These are phyloP conservation scores for Atrichornis clamosus DNA, from an alignment of 2,113 vertebrate species.

Conservation along the genomic window DNA sequence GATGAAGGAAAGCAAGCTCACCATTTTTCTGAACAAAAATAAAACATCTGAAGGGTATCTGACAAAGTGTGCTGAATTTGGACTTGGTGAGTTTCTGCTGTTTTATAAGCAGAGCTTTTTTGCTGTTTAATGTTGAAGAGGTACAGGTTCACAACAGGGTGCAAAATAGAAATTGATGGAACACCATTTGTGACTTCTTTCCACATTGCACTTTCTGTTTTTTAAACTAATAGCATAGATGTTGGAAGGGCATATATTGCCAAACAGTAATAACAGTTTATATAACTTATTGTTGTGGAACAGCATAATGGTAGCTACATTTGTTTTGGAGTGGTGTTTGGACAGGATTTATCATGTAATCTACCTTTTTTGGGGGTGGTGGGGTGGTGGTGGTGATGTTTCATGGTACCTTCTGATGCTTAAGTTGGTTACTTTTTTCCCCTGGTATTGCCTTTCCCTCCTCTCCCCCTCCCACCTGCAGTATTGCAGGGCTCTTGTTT, in stretches of 20 bases:
- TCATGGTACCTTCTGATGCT: background rate
- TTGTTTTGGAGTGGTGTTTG: background rate
- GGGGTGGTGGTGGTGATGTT: background rate
- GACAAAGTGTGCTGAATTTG: slow-evolving; percentile 59
- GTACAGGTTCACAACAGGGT: background rate
- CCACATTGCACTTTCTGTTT: background rate
- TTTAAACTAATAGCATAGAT: background rate
- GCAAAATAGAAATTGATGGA: background rate
- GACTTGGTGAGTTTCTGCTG: slow-evolving; percentile 66
- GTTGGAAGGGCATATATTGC: background rate
- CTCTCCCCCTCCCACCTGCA: background rate
- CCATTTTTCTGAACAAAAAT: slow-evolving; percentile 62
- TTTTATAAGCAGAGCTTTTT: slow-evolving; percentile 59
- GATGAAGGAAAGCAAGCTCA: slow-evolving; percentile 62
- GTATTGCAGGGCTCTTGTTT: background rate
- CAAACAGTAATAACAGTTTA: background rate
- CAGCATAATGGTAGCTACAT: background rate
- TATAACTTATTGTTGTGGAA: background rate
- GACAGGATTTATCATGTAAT: background rate
- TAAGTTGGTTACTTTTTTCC: background rate
- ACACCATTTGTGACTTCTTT: background rate
- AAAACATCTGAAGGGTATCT: slow-evolving; percentile 61
- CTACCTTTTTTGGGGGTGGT: background rate
- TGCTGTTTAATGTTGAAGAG: slow-evolving; percentile 41
- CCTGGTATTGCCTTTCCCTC: background rate